Base-by-base conservation (phyloP, 2,888 invertebrate genomes). In the Eupithecia centaureata region DNA sequence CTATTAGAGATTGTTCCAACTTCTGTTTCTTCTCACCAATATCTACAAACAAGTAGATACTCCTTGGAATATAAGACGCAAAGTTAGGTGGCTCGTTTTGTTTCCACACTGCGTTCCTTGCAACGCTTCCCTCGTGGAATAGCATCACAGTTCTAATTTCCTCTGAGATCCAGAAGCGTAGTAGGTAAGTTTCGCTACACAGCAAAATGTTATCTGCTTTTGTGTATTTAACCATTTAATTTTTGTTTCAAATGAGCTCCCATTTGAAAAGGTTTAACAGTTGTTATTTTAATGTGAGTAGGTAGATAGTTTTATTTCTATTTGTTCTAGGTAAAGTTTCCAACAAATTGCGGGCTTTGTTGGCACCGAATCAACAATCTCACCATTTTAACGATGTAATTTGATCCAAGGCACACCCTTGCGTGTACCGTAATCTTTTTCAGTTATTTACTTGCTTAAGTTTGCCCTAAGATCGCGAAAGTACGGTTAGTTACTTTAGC, bases 101-200 rank as follows among this genome's bases (percentile, higher is more conserved):
- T 63, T 60, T 54, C 27, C 51, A 38, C 38, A 18, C 54, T 56
- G 56, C 33, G 61, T 47, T 65, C 54, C 32, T 60, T 60, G 42
- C 47, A 47, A 61, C 33, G 47, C 47, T 63, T 47, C 47, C 63
- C 47, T 47, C 18, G 60, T 32, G 63, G 33, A 63, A 59, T 59
- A 18, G 62, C 52, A 62, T 56, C 51, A 15, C 56, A 56, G 35
- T 59, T 63, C 56, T 67, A 60, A 67, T 67, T 67, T 63, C 67
- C 67, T 67, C 60, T 15, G 67, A 67, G 67, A 63, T 59, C 54
- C 52, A 32, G 38, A 60, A 59, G 63, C 32, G 52, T 59, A 57
- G 25, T 22, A 56, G 61, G 61, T 61, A 57, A 64, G 56, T 61
- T 61, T 51, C 22, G 51, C 54, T 47, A 5, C 10, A 27, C 52